A percentile compares a stretch with the other conserved stretches of the same genome.
These are phyloP conservation scores for Diabrotica balteata DNA, from an alignment of 2,888 invertebrate genomes.

Conservation along the genomic window DNA sequence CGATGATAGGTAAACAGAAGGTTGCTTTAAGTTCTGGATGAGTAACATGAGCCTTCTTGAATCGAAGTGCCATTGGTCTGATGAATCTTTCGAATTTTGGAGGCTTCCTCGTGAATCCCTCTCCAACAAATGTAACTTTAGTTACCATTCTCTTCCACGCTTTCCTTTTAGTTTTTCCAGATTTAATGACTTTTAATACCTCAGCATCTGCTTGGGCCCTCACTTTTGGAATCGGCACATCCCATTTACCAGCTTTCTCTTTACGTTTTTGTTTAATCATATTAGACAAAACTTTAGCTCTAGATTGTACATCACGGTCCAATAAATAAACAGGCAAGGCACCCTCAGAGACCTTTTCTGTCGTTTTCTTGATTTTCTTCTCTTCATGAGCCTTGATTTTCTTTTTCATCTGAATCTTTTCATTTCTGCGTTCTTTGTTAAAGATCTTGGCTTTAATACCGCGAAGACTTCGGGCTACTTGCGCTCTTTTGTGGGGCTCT, in stretches of 20 bases:
- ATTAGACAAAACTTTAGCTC: constrained; percentile 95
- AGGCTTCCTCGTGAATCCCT: constrained; percentile 97
- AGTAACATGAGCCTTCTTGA: constrained; percentile 98
- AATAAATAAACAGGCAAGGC: constrained; percentile 96
- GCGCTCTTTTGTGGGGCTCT: constrained; percentile 88
- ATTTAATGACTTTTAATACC: constrained; percentile 91
- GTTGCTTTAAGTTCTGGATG: constrained; percentile 99
- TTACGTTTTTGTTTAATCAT: constrained; percentile 99
- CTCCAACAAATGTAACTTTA: constrained; percentile 97
- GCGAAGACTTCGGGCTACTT: constrained; percentile 89
- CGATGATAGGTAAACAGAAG: constrained; percentile 95
- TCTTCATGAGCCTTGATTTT: constrained; percentile 98
- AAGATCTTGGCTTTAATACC: constrained; percentile 98
- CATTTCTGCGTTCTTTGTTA: constrained; percentile 95
- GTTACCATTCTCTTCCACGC: constrained; percentile 99
- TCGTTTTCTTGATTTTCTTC: constrained; percentile 83
- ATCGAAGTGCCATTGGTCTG: constrained; percentile 94
- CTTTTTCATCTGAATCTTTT: constrained; percentile 99
- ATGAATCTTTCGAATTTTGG: constrained; percentile 99
- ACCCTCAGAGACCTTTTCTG: constrained; percentile 85
- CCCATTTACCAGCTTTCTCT: constrained; percentile 99
- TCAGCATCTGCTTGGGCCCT: constrained; percentile 95
- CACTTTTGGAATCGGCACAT: constrained; percentile 98
- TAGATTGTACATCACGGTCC: constrained; percentile 92
- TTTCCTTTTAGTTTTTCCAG: constrained; percentile 92